Conservation (phyloP, 2,113 vertebrate species). For the Peromyscus maniculatus region DNA sequence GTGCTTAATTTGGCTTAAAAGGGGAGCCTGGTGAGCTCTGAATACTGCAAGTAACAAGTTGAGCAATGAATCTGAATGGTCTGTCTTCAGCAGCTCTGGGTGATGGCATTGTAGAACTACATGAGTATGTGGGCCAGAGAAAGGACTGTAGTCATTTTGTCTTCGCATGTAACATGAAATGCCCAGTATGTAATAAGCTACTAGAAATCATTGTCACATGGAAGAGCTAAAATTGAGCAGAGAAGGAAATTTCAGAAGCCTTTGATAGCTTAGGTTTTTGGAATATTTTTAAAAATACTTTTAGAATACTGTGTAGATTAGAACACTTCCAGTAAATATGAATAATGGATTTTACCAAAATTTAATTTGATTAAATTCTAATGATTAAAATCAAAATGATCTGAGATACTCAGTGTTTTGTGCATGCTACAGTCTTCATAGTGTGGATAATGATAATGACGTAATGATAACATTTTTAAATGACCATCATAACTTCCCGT, state of each 20-base stretch:
- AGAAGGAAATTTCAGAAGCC: conserved; percentile 24
- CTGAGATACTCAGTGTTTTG: background rate
- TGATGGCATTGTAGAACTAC: background rate
- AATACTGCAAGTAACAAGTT: background rate
- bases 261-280: background rate
- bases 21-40: background rate
- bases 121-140: background rate
- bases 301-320: conserved; percentile 23
- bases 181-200: background rate
- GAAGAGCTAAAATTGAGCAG: conserved; percentile 42
- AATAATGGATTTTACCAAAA: conserved; percentile 46
- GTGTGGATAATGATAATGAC: no score
- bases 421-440: background rate
- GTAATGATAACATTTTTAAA: conserved; percentile 14
- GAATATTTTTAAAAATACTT: conserved; percentile 12
- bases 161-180: background rate
- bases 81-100: background rate
- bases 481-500: background rate
- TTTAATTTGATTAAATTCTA: conserved; percentile 22
- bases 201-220: background rate
- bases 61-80: background rate
- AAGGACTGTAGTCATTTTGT: conserved; percentile 2
- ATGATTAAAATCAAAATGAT: background rate
- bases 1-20: background rate
- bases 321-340: background rate